Base-by-base conservation (phyloP, 1,140 invertebrate species). In the Macrobrachium nipponense region DNA sequence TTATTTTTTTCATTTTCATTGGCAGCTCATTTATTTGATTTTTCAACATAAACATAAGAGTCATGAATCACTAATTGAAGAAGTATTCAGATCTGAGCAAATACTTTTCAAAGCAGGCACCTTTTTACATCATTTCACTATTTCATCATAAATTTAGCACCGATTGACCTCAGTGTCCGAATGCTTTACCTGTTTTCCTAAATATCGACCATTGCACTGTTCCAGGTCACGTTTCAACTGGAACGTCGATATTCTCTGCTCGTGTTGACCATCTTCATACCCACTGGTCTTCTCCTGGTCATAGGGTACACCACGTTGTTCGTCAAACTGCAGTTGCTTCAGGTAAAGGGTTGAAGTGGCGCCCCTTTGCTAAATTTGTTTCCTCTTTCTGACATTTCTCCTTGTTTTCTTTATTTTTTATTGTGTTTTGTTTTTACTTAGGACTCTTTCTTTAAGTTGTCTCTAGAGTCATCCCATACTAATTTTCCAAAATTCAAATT, bases 191-290 rank as follows among this genome's bases (percentile, higher is more conserved):
- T 23, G 68, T 23, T 14, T 14, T 8, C 68, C 2, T 72, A 20
- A 72, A 20, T 36, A 2, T 14, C 20, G n/a, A 2, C 0, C 68
- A n/a, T 20, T 72, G 20, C 4, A 72, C 23, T 8, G 1, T 23
- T 18, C 17, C 70, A 82, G 81, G 81, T 51, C 14, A 82, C 68
- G 15, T 82, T 82, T 20, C 64, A 82, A 43, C 70, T 82, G 72
- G 20, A 73, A 11, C n/a, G 81, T 43, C 68, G 81, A 17, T 82
- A 82, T 51, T 82, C 81, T 68, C 70, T 82, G n/a, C 70, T 82
- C 20, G 70, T 82, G 23, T 70, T 82, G n/a, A 75, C 72, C 81
- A 82, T 82, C 81, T 82, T 82, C 81, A 68, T 82, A 23, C 81
- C 81, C 17, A 82, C 81, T 20, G 58, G 43, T 18, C 81, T 82